Conservation (phyloP, 2,113 vertebrate species). For the Propithecus coquereli region DNA sequence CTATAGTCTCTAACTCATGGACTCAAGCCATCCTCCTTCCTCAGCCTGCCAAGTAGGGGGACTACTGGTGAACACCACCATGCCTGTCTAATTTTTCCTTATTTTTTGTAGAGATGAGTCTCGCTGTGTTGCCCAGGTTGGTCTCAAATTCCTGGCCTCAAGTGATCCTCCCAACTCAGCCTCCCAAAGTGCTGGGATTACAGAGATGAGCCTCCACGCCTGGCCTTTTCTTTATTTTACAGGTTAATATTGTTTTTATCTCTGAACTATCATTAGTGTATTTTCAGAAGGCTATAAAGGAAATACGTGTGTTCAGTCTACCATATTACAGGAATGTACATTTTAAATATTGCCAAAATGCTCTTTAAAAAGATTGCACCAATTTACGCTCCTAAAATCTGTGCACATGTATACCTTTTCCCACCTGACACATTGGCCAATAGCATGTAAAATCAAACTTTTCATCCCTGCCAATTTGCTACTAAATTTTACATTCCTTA, state of each 20-base stretch:
- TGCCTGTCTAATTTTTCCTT: too few relatives aligned
- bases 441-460: neutral
- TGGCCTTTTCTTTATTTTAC: neutral
- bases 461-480: neutral
- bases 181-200: too few relatives aligned
- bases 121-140: too few relatives aligned
- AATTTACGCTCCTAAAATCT: neutral
- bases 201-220: too few relatives aligned
- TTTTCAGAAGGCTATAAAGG: neutral
- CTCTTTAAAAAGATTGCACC: neutral
- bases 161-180: too few relatives aligned
- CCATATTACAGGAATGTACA: neutral
- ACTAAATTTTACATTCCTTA: neutral
- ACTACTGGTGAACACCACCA: too few relatives aligned
- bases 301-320: neutral
- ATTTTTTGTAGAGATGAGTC: too few relatives aligned
- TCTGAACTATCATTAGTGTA: neutral
- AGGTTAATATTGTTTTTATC: neutral
- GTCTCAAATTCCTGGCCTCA: too few relatives aligned
- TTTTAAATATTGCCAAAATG: neutral
- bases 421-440: neutral
- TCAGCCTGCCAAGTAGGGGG: too few relatives aligned
- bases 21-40: too few relatives aligned
- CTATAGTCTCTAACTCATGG: too few relatives aligned
- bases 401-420: neutral